Evolutionary conservation across 2,797 vertebrate genomes (phyloP), one percentile per base, ranked within the genome.

Genomic region (Eidolon dupreanum): DNA sequence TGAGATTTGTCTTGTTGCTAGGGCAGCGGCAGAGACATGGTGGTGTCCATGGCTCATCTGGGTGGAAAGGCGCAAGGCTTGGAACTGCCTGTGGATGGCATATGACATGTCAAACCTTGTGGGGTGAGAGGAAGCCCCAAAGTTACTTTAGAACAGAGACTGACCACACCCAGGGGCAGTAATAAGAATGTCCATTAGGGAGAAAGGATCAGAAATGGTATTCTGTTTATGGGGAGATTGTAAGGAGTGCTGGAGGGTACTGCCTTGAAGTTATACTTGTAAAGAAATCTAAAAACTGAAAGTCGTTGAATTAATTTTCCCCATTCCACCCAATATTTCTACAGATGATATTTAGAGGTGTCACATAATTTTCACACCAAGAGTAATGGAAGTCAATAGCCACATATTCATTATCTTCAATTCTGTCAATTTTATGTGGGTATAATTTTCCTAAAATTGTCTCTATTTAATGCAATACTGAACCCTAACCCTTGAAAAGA

Each of bases 401-500:
- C n/a, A 94, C 4, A 57, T 9, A 46, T 0, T 51, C 28, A 16
- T 75, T 73, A 59, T n/a, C n/a, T 68, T 92, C 31, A 81, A 57
- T 57, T 68, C 51, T 88, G 17, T 61, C 49, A 41, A 68, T 38
- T 75, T 51, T 61, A 19, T 53, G 13, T 66, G 16, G 4, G 3
- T 13, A 16, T 49, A 83, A 49, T 68, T 93, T 96, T 85, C 70
- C n/a, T 65, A 63, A 61, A 86, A n/a, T 65, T 85, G 31, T 78
- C 46, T 43, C 46, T 57, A 73, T 75, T 86, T 66, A 79, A 75
- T 24, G 73, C 7, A 81, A 7, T 77, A 4, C 24, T 83, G 17
- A 74, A 74, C 16, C 7, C 15, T 88, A 71, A 84, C 3, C 10
- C 33, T 70, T 46, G 28, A 68, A 43, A 57, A 83, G 46, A 49